Base-by-base conservation (phyloP, 2,797 vertebrate species). In the Antrozous pallidus region DNA sequence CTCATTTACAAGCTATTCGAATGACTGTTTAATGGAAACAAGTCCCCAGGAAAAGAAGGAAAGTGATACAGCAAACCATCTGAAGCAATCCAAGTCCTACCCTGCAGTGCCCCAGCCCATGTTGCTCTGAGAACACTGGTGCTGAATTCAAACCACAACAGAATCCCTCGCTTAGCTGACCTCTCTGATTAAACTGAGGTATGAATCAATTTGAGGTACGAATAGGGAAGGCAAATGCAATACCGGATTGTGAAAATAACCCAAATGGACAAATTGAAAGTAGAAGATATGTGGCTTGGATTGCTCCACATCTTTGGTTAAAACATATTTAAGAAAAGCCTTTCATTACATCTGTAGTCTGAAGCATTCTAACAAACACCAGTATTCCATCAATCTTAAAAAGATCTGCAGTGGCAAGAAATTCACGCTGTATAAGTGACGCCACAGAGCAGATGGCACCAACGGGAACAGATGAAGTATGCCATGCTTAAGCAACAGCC, bases 1-100 rank as follows among this genome's bases (percentile, higher is more conserved):
- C 98, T 98, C 98, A 97, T 98, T 98, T 99, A 99, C 98, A 99
- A 99, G 99, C 99, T 99, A 99, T 98, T 98, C 98, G 98, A 98
- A 98, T 98, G 97, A 98, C 98, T 98, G 98, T 98, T 98, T 97
- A 98, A 98, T 98, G 98, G 98, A 98, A 98, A 98, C 97, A 98
- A 98, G 97, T 98, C 97, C 98, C 98, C 98, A 97, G 95, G 96
- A 97, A 98, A 95, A 85, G 98, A 98, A 75, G 96, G 98, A 98
- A 99, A 99, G 98, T 89, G 95, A 98, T 98, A 99, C 98, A 98
- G 98, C 98, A 99, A 99, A 99, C 98, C 98, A 98, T 97, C 98
- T 98, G 98, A 98, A 98, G 98, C 98, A 99, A 99, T 98, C 99
- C 98, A 98, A 98, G 98, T 98, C 97, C 98, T 98, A 98, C 97